Evolutionary conservation across 2,888 invertebrate species (phyloP).

Genomic region (Catotricha subobsoleta): DNA sequence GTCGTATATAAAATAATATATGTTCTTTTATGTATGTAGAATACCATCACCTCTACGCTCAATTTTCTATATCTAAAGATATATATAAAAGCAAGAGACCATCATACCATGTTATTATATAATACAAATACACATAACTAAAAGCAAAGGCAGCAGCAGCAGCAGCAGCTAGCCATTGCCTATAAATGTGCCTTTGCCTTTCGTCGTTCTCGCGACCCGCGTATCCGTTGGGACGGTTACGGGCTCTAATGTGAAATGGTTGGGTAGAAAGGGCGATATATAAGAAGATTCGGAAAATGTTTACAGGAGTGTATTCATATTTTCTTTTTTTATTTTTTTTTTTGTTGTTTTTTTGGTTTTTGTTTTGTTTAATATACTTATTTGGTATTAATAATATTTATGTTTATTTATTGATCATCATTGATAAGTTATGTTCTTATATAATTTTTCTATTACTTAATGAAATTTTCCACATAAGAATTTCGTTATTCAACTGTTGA

Average conservation of each 20-base stretch:
- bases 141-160: too few species aligned
- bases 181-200: too few species aligned
- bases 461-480: too few species aligned
- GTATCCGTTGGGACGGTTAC: neutral
- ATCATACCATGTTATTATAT: too few species aligned
- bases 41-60: too few species aligned
- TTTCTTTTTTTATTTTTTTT: neutral
- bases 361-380: neutral
- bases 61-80: too few species aligned
- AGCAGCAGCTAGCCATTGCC: constrained; percentile 3
- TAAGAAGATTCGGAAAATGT: constrained; percentile 1
- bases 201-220: constrained; percentile 1
- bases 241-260: neutral
- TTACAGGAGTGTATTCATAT: constrained; percentile 4
- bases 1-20: too few species aligned
- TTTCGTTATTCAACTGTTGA: too few species aligned
- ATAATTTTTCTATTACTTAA: too few species aligned
- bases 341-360: neutral
- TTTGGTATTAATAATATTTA: neutral
- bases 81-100: too few species aligned
- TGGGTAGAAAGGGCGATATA: neutral
- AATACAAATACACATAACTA: too few species aligned
- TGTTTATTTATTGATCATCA: neutral
- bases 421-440: neutral
- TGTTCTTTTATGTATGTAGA: too few species aligned